Evolutionary conservation across 2,888 invertebrate genomes (phyloP), one percentile per base, ranked within the genome.

Genomic region (Pardosa pseudoannulata): DNA sequence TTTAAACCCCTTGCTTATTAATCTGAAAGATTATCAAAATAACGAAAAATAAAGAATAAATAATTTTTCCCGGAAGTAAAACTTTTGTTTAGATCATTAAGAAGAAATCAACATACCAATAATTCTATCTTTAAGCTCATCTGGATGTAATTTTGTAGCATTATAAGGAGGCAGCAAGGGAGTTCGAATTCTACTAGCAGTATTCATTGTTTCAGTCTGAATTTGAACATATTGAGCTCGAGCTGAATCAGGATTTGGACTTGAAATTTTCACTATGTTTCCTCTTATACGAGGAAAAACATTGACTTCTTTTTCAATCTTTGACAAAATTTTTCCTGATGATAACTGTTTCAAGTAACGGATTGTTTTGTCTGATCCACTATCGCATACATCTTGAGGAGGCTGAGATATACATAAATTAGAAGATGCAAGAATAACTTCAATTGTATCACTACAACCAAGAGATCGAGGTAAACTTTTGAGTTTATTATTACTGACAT

Each of bases 201-300:
- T 89, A 74, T 89, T 89, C 76, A 87, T 81, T 7, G 91, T 91
- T 85, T 91, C 90, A 1, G 91, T 92, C 89, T 92, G 91, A 56
- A 90, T 89, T 88, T 92, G 91, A 19, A 91, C 91, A 85, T 91
- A 92, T 85, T 91, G 90, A n/a, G 89, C 90, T 79, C 91, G 90
- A 13, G 91, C 91, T 2, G 91, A 91, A 79, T 91, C 90, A 6
- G 91, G 90, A 81, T 91, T 91, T n/a, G 90, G 89, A 16, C 90
- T 90, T 3, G 91, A 89, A 6, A 90, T 90, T 64, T 90, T 90
- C 19, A 90, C 87, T 83, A 91, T 91, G 82, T 91, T 91, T 9
- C 91, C 90, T 62, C 91, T 88, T 7, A 90, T 89, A n/a, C 92
- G 89, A 13, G 90, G 90, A 88, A 92, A 92, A 36, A 90, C 89